Evolutionary conservation across 2,797 vertebrate species (phyloP).

Genomic region (Ibycter americanus): DNA sequence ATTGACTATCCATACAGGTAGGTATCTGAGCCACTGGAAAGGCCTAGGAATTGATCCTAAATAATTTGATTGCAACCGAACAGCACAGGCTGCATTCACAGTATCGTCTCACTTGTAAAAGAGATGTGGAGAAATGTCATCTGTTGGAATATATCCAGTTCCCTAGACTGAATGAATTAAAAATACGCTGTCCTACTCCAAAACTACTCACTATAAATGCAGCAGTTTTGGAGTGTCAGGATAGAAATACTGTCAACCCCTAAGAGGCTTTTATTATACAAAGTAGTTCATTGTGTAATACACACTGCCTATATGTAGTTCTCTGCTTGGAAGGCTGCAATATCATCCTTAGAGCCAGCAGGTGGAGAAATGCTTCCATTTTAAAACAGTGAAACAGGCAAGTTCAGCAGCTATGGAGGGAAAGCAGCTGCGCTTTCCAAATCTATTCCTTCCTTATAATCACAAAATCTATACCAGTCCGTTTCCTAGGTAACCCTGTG

Average conservation of each 20-base stretch:
- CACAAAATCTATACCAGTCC: not conserved
- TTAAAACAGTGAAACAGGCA: not conserved
- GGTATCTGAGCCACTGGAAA: not conserved
- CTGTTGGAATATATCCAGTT: not conserved
- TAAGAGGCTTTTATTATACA: not conserved
- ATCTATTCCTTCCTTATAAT: not conserved
- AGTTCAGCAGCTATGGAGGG: not conserved
- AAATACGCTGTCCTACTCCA: not conserved
- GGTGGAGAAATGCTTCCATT: constrained; percentile 56
- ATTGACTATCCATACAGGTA: accelerated
- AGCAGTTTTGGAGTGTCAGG: not conserved
- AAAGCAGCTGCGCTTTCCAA: not conserved
- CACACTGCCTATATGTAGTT: not conserved
- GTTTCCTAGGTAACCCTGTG: constrained; percentile 57
- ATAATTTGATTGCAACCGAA: not conserved
- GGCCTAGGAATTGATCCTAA: not conserved
- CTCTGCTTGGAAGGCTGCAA: not conserved
- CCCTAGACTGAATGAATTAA: not conserved
- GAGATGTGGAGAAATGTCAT: not conserved
- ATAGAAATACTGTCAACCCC: not conserved
- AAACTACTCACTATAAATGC: not conserved
- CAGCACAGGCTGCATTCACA: not conserved
- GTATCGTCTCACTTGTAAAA: not conserved
- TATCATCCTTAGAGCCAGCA: constrained; percentile 1
- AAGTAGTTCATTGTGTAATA: not conserved